phyloP scores from a whole-genome alignment of 2,888 invertebrate species.

The Ectemnius cavifrons region DNA sequence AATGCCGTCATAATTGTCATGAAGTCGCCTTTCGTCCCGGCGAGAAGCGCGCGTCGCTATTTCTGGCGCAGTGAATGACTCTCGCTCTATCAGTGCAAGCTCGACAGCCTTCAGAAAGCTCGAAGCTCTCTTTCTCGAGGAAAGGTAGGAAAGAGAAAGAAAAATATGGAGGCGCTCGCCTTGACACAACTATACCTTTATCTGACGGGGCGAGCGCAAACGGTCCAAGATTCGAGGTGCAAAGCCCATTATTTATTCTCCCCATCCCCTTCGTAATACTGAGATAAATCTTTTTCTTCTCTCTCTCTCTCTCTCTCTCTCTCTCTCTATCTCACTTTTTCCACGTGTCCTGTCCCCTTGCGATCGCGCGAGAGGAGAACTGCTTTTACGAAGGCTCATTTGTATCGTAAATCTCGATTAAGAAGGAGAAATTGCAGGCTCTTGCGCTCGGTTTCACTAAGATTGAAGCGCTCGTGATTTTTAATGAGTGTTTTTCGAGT shows the following conservation, averaged over 20 bases:
- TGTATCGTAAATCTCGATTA: too few relatives aligned
- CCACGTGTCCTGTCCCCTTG: too few relatives aligned
- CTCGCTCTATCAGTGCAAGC: slow-evolving; percentile 30
- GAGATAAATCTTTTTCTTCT: too few relatives aligned
- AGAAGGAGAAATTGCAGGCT: too few relatives aligned
- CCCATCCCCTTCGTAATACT: background rate
- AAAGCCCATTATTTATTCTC: slow-evolving; percentile 17
- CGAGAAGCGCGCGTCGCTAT: slow-evolving; percentile 18
- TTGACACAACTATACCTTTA: slow-evolving; percentile 32
- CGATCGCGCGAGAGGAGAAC: too few relatives aligned
- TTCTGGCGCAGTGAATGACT: slow-evolving; percentile 29
- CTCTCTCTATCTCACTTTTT: too few relatives aligned
- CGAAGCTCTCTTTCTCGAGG: slow-evolving; percentile 19
- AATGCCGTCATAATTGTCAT: background rate
- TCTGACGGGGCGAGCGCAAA: slow-evolving; percentile 10
- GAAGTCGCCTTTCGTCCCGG: background rate
- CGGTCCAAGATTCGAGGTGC: slow-evolving; percentile 11
- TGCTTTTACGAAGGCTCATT: too few relatives aligned
- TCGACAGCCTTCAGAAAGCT: slow-evolving; percentile 32
- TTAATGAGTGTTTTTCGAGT: too few relatives aligned
- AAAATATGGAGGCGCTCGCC: slow-evolving; percentile 31
- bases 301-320: too few relatives aligned
- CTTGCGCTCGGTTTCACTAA: too few relatives aligned
- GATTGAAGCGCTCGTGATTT: too few relatives aligned
- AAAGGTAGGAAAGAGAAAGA: too few relatives aligned